These are phyloP conservation scores for Lytechinus variegatus DNA, from an alignment of 35 echinoderm and acorn worm genomes.

Conservation along the genomic window DNA sequence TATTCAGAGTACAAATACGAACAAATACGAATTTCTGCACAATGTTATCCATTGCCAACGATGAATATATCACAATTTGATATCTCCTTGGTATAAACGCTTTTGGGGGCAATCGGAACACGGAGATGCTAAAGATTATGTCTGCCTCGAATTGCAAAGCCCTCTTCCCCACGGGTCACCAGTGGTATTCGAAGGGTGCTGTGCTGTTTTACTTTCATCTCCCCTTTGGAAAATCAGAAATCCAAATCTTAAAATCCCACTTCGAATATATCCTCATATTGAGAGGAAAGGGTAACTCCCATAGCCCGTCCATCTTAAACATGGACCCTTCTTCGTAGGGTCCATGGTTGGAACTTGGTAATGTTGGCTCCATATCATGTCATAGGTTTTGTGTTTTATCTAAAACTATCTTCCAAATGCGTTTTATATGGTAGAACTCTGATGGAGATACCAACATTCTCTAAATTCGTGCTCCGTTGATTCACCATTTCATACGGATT, in stretches of 20 bases:
- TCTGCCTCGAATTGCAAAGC: not conserved
- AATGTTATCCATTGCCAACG: not conserved
- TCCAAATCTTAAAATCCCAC: not conserved
- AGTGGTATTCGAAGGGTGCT: constrained; percentile 34
- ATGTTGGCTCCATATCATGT: too few species aligned
- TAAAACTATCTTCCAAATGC: too few species aligned
- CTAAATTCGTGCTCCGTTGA: too few species aligned
- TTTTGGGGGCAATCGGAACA: not conserved
- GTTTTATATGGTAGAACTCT: too few species aligned
- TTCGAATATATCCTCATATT: not conserved
- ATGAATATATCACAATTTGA: not conserved
- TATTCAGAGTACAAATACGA: not conserved
- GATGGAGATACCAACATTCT: too few species aligned
- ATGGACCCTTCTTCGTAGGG: too few species aligned
- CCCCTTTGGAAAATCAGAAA: constrained; percentile 46
- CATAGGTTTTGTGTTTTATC: too few species aligned
- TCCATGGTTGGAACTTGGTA: too few species aligned
- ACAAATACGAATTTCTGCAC: not conserved
- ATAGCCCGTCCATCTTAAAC: too few species aligned
- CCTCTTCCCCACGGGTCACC: constrained; percentile 34
- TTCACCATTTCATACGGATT: too few species aligned
- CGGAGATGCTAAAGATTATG: not conserved
- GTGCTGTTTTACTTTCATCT: constrained; percentile 27
- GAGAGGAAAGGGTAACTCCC: too few species aligned
- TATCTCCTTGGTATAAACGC: not conserved